Percentiles rank a stretch among this genome's conserved stretches.
phyloP scores from a whole-genome alignment of 1,140 invertebrate genomes.

The Orchesella cincta region DNA sequence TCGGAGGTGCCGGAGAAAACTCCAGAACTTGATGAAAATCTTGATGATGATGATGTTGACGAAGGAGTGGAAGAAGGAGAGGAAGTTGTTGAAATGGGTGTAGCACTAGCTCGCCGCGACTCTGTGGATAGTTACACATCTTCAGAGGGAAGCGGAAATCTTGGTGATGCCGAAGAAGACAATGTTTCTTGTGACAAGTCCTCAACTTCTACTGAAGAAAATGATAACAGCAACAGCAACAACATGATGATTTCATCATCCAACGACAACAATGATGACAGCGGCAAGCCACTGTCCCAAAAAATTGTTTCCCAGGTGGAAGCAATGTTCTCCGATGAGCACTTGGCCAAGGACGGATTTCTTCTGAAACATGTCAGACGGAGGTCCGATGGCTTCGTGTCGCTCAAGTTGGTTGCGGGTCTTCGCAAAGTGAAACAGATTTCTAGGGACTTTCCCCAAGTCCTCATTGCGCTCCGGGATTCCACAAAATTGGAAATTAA shows the following conservation, averaged over 20 bases:
- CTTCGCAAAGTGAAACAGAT: slow-evolving; percentile 90
- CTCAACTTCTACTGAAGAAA: slow-evolving; percentile 5
- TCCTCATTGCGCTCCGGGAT: slow-evolving; percentile 53
- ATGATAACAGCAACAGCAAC: background rate
- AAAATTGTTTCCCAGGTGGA: slow-evolving; percentile 82
- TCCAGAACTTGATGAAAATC: no score
- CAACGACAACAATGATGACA: background rate
- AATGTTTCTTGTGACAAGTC: background rate
- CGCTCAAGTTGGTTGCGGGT: slow-evolving; percentile 88
- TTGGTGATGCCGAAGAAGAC: background rate
- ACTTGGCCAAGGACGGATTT: slow-evolving; percentile 92
- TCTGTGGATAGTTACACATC: slow-evolving; percentile 3
- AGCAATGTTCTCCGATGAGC: slow-evolving; percentile 92
- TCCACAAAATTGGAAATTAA: slow-evolving; percentile 87
- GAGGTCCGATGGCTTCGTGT: slow-evolving; percentile 93
- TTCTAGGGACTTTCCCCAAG: slow-evolving; percentile 86
- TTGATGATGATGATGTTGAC: no score
- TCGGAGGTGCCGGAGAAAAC: no score
- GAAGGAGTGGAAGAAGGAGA: background rate
- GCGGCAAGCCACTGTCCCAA: slow-evolving; percentile 55
- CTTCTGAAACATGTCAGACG: slow-evolving; percentile 88
- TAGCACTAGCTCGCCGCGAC: background rate
- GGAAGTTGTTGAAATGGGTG: background rate
- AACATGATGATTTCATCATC: background rate
- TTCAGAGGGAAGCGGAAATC: slow-evolving; percentile 12